Evolutionary conservation across 37 sponge, comb jelly and placozoan genomes (phyloP), one percentile per base, ranked within the genome.

Genomic region (Dysidea cf. avara): DNA sequence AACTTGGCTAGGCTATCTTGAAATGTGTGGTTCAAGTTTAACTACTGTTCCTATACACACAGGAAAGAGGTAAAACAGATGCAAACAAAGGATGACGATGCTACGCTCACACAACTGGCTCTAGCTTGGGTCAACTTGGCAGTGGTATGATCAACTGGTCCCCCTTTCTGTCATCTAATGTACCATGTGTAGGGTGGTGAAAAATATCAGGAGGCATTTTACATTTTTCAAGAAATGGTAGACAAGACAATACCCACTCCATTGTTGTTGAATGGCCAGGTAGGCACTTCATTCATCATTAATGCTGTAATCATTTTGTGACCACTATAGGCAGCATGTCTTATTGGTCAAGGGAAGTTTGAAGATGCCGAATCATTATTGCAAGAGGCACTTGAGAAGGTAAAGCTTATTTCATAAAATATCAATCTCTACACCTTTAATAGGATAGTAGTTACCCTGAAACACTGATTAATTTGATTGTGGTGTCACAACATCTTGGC

Each of bases 41-140:
- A 12, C 46, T 43, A 12, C 5, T 43, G 46, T 14, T 75, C n/a
- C 13, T 26, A 18, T 75, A 17, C 64, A 2, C 32, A 21, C 60
- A 92, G 93, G 81, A 92, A 90, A 61, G 99, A 97, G 67, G 69
- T 97, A 33, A 94, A 94, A 70, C 61, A 56, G 16, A 88, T 97
- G 90, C 95, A 91, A 68, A 95, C 92, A 40, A 86, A 77, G 43
- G 99, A 99, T 81, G 99, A 99, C 14, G 96, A 99, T 62, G 81
- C 90, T 12, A 95, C 96, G 17, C 81, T 99, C 12, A 89, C 93
- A 32, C 99, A 99, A 60, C 82, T 99, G 1, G 81, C 99, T 2
- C 71, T 77, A 39, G 99, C 99, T 20, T 95, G 96, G 90, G 74
- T 92, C 78, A 86, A 94, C 75, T 52, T 99, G 60, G 83, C 88